Evolutionary conservation across 2,797 vertebrate species (phyloP).

Genomic region (Margarornis squamiger): DNA sequence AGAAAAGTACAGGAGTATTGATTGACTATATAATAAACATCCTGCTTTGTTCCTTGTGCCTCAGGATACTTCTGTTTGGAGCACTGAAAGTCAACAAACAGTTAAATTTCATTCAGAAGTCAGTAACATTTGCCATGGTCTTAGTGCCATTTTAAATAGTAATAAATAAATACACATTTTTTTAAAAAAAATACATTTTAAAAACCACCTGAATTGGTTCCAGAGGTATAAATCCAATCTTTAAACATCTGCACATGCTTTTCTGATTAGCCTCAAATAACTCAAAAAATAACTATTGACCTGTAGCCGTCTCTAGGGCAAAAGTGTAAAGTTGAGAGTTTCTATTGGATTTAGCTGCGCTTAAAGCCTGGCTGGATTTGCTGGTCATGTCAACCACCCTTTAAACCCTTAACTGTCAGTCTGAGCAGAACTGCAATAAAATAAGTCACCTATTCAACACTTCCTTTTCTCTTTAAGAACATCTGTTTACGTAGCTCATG

Average conservation of each 20-base stretch:
- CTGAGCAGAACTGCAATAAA: constrained; percentile 38
- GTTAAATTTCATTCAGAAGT: constrained; percentile 15
- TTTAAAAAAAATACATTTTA: neutral
- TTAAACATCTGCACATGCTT: constrained; percentile 58
- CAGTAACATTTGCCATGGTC: neutral
- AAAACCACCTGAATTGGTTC: constrained; percentile 14
- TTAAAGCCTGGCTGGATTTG: constrained; percentile 62
- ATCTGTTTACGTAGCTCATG: constrained; percentile 64
- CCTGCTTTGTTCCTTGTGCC: neutral
- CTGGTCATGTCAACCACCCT: constrained; percentile 53
- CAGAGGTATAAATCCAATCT: constrained; percentile 40
- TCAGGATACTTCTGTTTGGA: neutral
- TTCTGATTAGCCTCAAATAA: constrained; percentile 64
- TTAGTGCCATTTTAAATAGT: neutral
- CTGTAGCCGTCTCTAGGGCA: constrained; percentile 61
- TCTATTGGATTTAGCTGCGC: constrained; percentile 67
- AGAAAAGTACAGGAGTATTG: neutral
- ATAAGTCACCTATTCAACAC: constrained; percentile 62
- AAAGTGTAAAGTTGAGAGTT: constrained; percentile 72
- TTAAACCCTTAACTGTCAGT: constrained; percentile 57
- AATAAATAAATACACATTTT: neutral
- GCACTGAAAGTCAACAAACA: neutral
- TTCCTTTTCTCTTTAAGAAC: constrained; percentile 51
- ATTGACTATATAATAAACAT: neutral
- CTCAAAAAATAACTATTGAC: constrained; percentile 69